A percentile compares a stretch with the other conserved stretches of the same genome.
phyloP scores from a whole-genome alignment of 2,797 vertebrate species.

The Pseudochaenichthys georgianus region DNA sequence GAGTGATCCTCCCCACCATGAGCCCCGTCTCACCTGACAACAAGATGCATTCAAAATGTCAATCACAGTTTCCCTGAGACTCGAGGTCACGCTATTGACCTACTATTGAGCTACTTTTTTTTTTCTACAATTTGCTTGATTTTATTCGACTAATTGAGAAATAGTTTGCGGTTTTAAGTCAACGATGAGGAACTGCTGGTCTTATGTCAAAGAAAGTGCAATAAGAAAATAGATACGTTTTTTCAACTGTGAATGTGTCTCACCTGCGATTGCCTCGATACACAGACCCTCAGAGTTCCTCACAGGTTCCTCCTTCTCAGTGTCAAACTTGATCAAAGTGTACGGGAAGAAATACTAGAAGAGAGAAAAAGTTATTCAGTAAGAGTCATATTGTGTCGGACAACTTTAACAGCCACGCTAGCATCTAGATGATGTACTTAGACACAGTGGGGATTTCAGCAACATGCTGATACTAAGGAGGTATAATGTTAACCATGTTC shows the following conservation, averaged over 20 bases:
- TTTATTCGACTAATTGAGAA: too few species aligned
- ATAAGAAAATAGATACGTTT: not conserved
- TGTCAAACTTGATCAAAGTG: constrained; percentile 91
- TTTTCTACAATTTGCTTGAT: too few species aligned
- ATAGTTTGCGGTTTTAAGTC: too few species aligned
- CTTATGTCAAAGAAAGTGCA: too few species aligned
- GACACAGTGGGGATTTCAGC: too few species aligned
- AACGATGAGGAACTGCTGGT: too few species aligned
- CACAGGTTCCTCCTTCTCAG: constrained; percentile 90
- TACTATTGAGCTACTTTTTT: too few species aligned
- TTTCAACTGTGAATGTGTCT: not conserved
- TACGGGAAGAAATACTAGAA: constrained; percentile 84
- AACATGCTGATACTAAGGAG: not conserved
- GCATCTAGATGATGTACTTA: not conserved
- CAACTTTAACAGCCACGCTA: not conserved
- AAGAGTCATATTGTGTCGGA: not conserved
- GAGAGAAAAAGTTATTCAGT: not conserved
- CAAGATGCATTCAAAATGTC: not conserved
- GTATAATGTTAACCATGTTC: not conserved
- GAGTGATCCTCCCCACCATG: constrained; percentile 87
- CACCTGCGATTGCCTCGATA: constrained; percentile 87
- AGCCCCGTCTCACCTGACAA: constrained; percentile 89
- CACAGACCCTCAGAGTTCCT: constrained; percentile 89
- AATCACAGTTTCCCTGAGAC: not conserved
- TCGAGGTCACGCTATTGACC: not conserved